Conservation (phyloP, 2,888 invertebrate genomes). For the Nomada fabriciana region DNA sequence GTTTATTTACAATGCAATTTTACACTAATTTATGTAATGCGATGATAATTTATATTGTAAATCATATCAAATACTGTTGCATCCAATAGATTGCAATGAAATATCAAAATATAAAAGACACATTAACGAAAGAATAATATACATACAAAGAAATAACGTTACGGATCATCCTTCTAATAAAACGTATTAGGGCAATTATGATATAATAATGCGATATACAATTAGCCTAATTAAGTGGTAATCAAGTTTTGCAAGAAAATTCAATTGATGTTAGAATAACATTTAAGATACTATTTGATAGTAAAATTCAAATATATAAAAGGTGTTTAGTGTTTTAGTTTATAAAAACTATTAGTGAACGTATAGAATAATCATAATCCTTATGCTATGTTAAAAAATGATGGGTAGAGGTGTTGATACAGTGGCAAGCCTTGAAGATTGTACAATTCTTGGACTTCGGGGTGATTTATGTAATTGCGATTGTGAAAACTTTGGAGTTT, state of each 20-base stretch:
- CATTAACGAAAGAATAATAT: constrained; percentile 23
- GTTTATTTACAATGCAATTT: constrained; percentile 34
- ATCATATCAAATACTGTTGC: constrained; percentile 1
- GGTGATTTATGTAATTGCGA: constrained; percentile 50
- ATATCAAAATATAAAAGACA: constrained; percentile 28
- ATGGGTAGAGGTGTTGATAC: constrained; percentile 57
- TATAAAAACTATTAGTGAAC: constrained; percentile 13
- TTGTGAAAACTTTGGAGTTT: constrained; percentile 27
- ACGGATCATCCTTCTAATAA: not conserved
- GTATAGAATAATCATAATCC: not conserved
- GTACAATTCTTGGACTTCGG: constrained; percentile 55
- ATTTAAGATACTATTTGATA: not conserved
- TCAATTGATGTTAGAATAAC: not conserved
- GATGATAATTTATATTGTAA: constrained; percentile 8
- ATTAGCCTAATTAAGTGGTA: constrained; percentile 5
- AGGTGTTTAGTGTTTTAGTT: not conserved
- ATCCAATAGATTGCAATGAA: constrained; percentile 26
- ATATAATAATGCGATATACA: not conserved
- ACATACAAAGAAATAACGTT: constrained; percentile 12
- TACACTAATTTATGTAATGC: constrained; percentile 10
- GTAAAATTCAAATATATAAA: constrained; percentile 13
- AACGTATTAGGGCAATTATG: not conserved
- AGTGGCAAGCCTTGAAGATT: constrained; percentile 57
- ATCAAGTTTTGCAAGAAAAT: not conserved
- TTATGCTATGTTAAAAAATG: constrained; percentile 52